Percentiles rank a stretch among this genome's conserved stretches.
These are phyloP conservation scores for Mus minutoides DNA, from an alignment of 2,797 vertebrate species.

Conservation along the genomic window DNA sequence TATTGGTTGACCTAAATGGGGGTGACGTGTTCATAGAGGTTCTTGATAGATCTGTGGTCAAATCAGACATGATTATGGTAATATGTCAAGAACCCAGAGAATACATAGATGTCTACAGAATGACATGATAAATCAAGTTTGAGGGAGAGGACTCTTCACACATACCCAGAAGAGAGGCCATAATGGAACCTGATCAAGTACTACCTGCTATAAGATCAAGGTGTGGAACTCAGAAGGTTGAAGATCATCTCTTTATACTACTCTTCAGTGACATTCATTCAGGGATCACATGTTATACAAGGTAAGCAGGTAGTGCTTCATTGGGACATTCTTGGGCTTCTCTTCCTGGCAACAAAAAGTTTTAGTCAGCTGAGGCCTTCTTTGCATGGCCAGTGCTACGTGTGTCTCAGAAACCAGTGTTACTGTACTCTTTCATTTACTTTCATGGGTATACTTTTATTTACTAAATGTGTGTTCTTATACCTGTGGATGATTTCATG, in stretches of 20 bases:
- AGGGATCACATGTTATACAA: not conserved
- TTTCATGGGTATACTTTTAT: too few relatives aligned
- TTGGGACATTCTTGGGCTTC: not conserved
- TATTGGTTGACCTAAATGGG: not conserved
- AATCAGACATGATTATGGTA: not conserved
- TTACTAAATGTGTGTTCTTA: too few relatives aligned
- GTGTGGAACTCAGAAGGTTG: not conserved
- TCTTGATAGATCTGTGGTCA: not conserved
- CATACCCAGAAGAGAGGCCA: not conserved
- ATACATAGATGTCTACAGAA: not conserved
- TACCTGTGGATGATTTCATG: too few relatives aligned
- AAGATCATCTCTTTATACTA: not conserved
- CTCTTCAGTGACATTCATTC: not conserved
- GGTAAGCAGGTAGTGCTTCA: not conserved
- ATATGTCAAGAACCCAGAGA: not conserved
- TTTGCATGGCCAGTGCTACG: too few relatives aligned
- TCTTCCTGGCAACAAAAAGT: not conserved
- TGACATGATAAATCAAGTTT: not conserved
- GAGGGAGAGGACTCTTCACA: not conserved
- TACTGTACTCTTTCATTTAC: too few relatives aligned
- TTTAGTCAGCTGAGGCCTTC: not conserved
- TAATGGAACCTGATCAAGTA: not conserved
- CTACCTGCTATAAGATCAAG: not conserved
- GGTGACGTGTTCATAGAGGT: not conserved
- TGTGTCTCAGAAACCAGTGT: too few relatives aligned